phyloP scores from a whole-genome alignment of 2,113 vertebrate species.

The Callopanchax toddi region DNA sequence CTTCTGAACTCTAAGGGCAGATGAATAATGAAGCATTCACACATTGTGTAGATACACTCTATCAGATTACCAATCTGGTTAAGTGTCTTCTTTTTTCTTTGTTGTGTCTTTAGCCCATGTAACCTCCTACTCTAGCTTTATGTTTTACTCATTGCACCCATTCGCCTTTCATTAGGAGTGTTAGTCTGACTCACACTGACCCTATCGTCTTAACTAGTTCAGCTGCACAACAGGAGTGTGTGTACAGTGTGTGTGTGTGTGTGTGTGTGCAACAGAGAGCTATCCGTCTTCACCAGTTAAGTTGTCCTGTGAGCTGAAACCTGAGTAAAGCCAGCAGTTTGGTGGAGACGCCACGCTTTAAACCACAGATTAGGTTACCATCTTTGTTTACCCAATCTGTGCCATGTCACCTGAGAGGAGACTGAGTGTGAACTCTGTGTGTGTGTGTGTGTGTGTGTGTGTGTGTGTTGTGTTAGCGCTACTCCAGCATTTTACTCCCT shows the following conservation, averaged over 20 bases:
- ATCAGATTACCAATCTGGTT: conserved; percentile 47
- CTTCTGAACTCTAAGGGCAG: conserved; percentile 12
- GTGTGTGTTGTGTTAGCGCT: no score
- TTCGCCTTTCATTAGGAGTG: conserved; percentile 9
- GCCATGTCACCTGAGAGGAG: conserved; percentile 62
- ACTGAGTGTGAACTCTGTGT: conserved; percentile 18
- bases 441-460: no score
- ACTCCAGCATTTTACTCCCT: conserved; percentile 44
- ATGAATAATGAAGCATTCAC: conserved; percentile 4
- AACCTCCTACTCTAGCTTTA: conserved; percentile 12
- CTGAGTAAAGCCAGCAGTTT: conserved; percentile 35
- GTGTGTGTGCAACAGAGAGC: conserved; percentile 26
- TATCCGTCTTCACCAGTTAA: conserved; percentile 23
- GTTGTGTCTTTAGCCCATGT: background rate
- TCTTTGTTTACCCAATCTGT: conserved; percentile 71
- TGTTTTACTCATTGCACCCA: conserved; percentile 14
- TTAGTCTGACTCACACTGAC: conserved; percentile 27
- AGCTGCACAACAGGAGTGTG: conserved; percentile 5
- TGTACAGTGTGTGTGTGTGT: background rate
- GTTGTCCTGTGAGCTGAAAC: conserved; percentile 16
- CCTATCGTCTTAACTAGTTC: conserved; percentile 6
- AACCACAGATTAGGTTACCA: conserved; percentile 61
- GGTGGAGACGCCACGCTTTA: conserved; percentile 34
- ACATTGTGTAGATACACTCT: conserved; percentile 21
- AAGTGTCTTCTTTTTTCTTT: conserved; percentile 33